Percentiles rank a stretch among this genome's conserved stretches.
These are phyloP conservation scores for Archips crataeganus DNA, from an alignment of 2,888 invertebrate genomes.

Conservation along the genomic window DNA sequence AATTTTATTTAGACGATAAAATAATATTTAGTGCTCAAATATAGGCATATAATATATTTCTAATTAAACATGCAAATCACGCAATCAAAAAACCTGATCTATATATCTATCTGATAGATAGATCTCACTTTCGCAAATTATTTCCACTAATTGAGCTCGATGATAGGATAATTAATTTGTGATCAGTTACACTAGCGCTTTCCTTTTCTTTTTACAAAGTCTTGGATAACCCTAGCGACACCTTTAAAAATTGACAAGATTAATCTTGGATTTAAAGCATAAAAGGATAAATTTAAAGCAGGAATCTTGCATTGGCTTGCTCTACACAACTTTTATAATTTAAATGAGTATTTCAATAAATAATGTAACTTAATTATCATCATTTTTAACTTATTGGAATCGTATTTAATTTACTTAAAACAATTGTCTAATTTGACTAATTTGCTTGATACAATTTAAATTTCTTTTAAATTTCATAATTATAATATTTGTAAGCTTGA, in stretches of 20 bases:
- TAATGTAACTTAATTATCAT: no score
- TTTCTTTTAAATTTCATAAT: no score
- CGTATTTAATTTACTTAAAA: no score
- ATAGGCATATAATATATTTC: not conserved
- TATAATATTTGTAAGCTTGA: no score
- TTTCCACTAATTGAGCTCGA: slow-evolving; percentile 23
- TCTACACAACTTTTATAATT: no score
- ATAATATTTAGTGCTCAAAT: not conserved
- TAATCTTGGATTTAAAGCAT: no score
- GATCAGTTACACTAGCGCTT: slow-evolving; percentile 1
- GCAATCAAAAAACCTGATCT: not conserved
- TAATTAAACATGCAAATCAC: slow-evolving; percentile 33
- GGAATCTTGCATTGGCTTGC: no score
- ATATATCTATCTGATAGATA: not conserved
- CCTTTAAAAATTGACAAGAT: slow-evolving; percentile 12
- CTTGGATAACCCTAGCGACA: not conserved
- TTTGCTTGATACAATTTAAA: no score
- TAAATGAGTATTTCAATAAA: no score
- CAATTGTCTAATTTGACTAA: no score
- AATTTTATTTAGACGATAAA: not conserved
- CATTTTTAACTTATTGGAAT: no score
- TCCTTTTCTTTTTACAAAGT: slow-evolving; percentile 7
- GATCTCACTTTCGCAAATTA: slow-evolving; percentile 32
- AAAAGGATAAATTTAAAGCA: no score
- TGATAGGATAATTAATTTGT: slow-evolving; percentile 5